Conservation (phyloP, 2,888 invertebrate genomes). For the Rhimphoctona megacephalus region DNA sequence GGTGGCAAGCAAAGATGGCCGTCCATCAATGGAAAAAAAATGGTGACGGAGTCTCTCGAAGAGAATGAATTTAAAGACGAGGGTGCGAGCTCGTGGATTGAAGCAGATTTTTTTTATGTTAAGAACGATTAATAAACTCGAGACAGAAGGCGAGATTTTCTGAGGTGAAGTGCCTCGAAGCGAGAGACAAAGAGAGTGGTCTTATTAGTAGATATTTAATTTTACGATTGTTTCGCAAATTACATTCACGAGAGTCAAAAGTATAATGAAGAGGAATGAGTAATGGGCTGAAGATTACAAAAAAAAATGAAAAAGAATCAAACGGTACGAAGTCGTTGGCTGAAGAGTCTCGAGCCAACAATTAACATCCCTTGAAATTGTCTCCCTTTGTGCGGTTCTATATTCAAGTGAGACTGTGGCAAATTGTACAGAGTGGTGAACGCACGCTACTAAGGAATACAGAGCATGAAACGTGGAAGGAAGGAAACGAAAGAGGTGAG, state of each 20-base stretch:
- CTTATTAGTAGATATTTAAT: constrained; percentile 58
- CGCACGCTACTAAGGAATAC: constrained; percentile 1
- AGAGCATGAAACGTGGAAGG: constrained; percentile 36
- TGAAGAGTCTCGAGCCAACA: constrained; percentile 48
- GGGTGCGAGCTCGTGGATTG: neutral
- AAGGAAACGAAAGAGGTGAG: constrained; percentile 24
- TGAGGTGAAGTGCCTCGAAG: constrained; percentile 16
- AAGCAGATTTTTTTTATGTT: constrained; percentile 31
- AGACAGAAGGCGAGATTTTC: constrained; percentile 35
- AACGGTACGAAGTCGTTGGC: constrained; percentile 39
- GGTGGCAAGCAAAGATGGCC: constrained; percentile 51
- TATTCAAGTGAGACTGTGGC: constrained; percentile 57
- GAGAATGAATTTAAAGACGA: neutral
- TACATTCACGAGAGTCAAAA: constrained; percentile 43
- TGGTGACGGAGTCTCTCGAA: constrained; percentile 3
- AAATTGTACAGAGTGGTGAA: constrained; percentile 52
- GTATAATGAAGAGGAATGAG: constrained; percentile 38
- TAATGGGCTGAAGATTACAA: constrained; percentile 27
- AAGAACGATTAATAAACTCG: constrained; percentile 22
- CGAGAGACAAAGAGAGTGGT: constrained; percentile 35
- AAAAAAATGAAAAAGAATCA: constrained; percentile 31
- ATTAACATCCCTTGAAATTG: constrained; percentile 65
- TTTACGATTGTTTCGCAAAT: constrained; percentile 58
- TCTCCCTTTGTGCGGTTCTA: constrained; percentile 65
- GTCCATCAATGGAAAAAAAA: neutral